Evolutionary conservation across 2,113 vertebrate species (phyloP), one percentile per base, ranked within the genome.

Genomic region (Takifugu flavidus): DNA sequence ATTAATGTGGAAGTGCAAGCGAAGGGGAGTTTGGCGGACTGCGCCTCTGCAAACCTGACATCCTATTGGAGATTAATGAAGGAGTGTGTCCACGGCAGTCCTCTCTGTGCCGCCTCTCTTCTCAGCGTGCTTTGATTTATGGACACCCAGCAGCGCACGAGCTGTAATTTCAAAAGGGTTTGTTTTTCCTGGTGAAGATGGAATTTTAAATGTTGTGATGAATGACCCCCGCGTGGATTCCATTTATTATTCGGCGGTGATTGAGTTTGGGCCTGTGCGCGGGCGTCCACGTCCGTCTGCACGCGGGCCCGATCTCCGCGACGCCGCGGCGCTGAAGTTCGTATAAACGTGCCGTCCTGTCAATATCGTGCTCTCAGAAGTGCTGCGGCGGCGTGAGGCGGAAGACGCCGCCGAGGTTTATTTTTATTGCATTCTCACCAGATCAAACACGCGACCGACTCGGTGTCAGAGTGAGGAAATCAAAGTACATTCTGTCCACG

Each of bases 181-280:
- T 87, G 80, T 88, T 89, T 89, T 87, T 83, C 78, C 72, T 75
- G 72, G 83, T 80, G 74, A 87, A 85, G 81, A 88, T 86, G 77
- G 80, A 82, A 87, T 87, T 87, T 85, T 87, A 88, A 89, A 90
- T 86, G 70, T 68, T 74, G 62, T 87, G 82, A 88, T 83, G 76
- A 87, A 89, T 87, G 76, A 81, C 68, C 62, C 65, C 76, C 62
- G 60, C 13, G 52, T 58, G 61, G 58, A 55, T 83, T 80, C 73
- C 83, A 79, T 87, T 76, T 62, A 83, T 80, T 70, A 76, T 61
- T 74, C 65, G 56, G 65, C 34, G 7, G 3, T 39, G 6, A 39
- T 55, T 27, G 15, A 51, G 34, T 62, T 55, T 67, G 4, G 45
- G 45, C 45, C 45, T 6, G 45, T 6, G 15, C 45, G 14, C 11